A percentile compares a stretch with the other conserved stretches of the same genome.
Conservation (phyloP, 2,113 vertebrate genomes). For the Microtus pennsylvanicus region DNA sequence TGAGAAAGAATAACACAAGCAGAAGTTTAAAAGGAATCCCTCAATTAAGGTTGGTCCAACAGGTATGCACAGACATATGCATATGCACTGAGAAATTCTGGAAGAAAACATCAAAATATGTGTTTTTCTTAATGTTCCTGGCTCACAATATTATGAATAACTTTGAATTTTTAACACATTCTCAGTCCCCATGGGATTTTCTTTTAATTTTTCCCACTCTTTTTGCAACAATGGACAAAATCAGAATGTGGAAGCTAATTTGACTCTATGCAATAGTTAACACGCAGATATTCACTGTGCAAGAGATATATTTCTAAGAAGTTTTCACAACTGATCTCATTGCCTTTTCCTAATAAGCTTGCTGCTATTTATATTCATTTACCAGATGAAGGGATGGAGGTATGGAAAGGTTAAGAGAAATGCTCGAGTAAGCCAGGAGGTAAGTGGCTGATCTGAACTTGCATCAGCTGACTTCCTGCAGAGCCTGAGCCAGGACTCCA, state of each 20-base stretch:
- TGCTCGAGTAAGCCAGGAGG: conserved; percentile 12
- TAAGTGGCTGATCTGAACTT: not conserved
- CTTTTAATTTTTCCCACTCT: not conserved
- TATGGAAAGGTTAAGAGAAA: not conserved
- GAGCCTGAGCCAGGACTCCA: not conserved
- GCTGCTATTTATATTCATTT: conserved; percentile 67
- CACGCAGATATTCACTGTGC: not conserved
- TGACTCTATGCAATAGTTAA: conserved; percentile 4
- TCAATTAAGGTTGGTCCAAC: not conserved
- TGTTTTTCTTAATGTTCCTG: not conserved
- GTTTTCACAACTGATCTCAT: not conserved
- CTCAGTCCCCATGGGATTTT: conserved; percentile 5
- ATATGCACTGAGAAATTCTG: not conserved
- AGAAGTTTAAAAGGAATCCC: not conserved
- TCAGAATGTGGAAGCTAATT: conserved; percentile 39
- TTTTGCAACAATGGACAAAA: conserved; percentile 3
- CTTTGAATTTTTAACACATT: conserved; percentile 34
- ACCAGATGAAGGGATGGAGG: conserved; percentile 47
- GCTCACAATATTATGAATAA: not conserved
- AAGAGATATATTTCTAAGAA: not conserved
- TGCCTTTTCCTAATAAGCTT: conserved; percentile 8
- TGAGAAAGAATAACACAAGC: conserved; percentile 29
- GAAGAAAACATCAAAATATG: not conserved
- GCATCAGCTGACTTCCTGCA: not conserved
- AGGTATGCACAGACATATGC: not conserved